These are phyloP conservation scores for Scyliorhinus canicula DNA, from an alignment of 2,797 vertebrate genomes.

Conservation along the genomic window DNA sequence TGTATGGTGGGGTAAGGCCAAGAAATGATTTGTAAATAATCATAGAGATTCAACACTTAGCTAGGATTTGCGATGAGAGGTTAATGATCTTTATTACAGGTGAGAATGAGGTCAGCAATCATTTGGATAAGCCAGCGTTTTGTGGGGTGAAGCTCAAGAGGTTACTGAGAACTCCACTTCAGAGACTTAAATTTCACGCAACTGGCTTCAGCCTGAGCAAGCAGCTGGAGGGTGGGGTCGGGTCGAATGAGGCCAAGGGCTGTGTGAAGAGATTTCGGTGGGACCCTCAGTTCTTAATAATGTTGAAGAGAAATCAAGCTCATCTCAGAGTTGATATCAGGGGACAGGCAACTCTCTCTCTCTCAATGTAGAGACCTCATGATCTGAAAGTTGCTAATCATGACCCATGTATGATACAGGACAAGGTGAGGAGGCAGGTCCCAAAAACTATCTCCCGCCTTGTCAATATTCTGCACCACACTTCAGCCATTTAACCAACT, in stretches of 20 bases:
- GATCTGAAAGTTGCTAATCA: too few relatives aligned
- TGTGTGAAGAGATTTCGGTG: neutral
- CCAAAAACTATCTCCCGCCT: too few relatives aligned
- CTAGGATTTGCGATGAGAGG: neutral
- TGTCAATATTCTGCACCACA: too few relatives aligned
- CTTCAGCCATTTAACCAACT: too few relatives aligned
- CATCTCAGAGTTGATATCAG: neutral
- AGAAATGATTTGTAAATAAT: neutral
- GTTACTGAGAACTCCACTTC: neutral
- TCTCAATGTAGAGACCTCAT: too few relatives aligned
- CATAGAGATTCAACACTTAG: neutral
- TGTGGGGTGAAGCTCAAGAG: neutral
- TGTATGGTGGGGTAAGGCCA: neutral
- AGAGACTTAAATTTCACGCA: neutral
- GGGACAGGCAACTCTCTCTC: too few relatives aligned
- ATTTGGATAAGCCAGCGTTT: neutral
- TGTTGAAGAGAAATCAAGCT: neutral
- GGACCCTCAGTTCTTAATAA: neutral
- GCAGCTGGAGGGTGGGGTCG: neutral
- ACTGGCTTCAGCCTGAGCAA: neutral
- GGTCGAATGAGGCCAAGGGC: neutral
- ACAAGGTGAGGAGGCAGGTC: too few relatives aligned
- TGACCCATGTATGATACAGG: too few relatives aligned
- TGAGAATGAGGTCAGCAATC: neutral
- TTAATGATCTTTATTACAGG: neutral